phyloP scores from a whole-genome alignment of 2,113 vertebrate genomes.

The human region GRCh38 chr21:27197001-27197500 shows the following conservation, averaged over 20 bases:
- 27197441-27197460: no score
- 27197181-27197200: not conserved
- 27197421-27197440: not conserved
- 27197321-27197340: not conserved
- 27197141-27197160: not conserved
- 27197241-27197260: not conserved
- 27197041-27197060: not conserved
- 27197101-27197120: not conserved
- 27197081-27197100: not conserved
- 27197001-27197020: not conserved
- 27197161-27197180: not conserved
- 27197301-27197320: not conserved
- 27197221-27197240: not conserved
- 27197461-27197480: not conserved
- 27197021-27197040: not conserved
- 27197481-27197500: not conserved
- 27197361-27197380: not conserved
- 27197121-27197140: not conserved
- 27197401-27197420: not conserved
- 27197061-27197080: not conserved
- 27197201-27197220: not conserved
- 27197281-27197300: not conserved
- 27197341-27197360: not conserved
- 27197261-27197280: not conserved
- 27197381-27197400: not conserved